Percentiles rank a stretch among this genome's conserved stretches.
Evolutionary conservation across 2,888 invertebrate genomes (phyloP).

Genomic region (Lasioglossum figueresi): DNA sequence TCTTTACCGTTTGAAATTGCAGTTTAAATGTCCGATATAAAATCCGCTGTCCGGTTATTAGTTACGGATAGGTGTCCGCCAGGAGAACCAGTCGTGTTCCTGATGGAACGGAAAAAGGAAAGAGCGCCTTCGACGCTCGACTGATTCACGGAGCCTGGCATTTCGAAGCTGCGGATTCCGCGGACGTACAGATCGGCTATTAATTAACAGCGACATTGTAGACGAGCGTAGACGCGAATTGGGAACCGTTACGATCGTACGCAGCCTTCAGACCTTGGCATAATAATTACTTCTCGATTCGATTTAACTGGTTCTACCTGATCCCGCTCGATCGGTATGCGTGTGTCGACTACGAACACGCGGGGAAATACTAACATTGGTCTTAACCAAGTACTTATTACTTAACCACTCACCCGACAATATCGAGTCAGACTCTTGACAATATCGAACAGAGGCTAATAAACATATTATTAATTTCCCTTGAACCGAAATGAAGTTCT

Average conservation of each 20-base stretch:
- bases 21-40: too few relatives aligned
- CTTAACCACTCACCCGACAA: neutral
- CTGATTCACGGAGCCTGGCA: slow-evolving; percentile 21
- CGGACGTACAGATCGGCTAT: neutral
- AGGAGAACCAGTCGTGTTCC: neutral
- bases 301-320: slow-evolving; percentile 45
- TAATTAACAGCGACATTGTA: slow-evolving; percentile 35
- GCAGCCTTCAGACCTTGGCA: slow-evolving; percentile 47
- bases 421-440: too few relatives aligned
- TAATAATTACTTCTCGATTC: slow-evolving; percentile 49
- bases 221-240: slow-evolving; percentile 47
- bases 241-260: slow-evolving; percentile 57
- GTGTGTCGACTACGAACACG: neutral
- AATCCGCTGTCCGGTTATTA: too few relatives aligned
- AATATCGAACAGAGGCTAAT: too few relatives aligned
- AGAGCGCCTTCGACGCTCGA: neutral
- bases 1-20: too few relatives aligned
- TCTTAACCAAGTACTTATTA: neutral
- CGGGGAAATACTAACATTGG: neutral
- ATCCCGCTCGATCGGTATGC: slow-evolving; percentile 15
- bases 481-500: too few relatives aligned
- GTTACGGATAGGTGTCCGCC: too few relatives aligned
- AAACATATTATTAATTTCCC: too few relatives aligned
- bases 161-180: neutral
- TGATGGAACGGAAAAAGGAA: slow-evolving; percentile 14